Base-by-base conservation (phyloP, 2,888 invertebrate species). In the Orthonevra nobilis region DNA sequence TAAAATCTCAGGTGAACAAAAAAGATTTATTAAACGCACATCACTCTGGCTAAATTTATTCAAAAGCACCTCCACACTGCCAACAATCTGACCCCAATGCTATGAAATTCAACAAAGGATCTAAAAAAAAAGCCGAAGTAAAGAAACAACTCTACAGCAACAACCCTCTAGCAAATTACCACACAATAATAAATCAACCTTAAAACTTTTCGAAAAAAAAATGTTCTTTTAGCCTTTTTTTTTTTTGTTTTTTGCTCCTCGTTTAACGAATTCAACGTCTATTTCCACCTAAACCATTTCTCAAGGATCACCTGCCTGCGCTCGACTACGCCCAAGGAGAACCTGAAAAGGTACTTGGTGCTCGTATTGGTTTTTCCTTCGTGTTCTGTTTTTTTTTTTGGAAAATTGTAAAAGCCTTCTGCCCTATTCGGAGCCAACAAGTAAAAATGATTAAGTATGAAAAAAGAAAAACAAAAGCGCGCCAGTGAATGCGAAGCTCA, bases 131-230 rank as follows among this genome's bases (percentile, higher is more conserved):
- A 61, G 46, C 38, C 48, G 50, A 56, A 61, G 58, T 46, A 38
- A 30, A 38, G 30, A 36, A 9, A n/a, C 1, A 34, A 36, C 28
- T 12, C 46, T 60, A 19, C 38, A 26, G 48, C 40, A 30, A 69
- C 36, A 70, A 26, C 77, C 60, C 48, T 48, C 73, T 60, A 61
- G 61, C 79, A 79, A 79, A 79, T 79, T 79, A 79, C 79, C 73
- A 73, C 73, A 79, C 73, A 73, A 79, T 61, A 79, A 79, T 79
- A 79, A 79, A 79, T 79, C 79, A 79, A 60, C 46, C 72, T 73
- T 79, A 79, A 79, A 68, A 66, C 66, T 64, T 77, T 66, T n/a
- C n/a, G n/a, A n/a, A n/a, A n/a, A n/a, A n/a, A n/a, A n/a, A 60
- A 60, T 50, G 42, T 60, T 38, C 23, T 38, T 54, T 54, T 54